Evolutionary conservation across 1,140 invertebrate species (phyloP).

Genomic region (Dermatophagoides farinae): DNA sequence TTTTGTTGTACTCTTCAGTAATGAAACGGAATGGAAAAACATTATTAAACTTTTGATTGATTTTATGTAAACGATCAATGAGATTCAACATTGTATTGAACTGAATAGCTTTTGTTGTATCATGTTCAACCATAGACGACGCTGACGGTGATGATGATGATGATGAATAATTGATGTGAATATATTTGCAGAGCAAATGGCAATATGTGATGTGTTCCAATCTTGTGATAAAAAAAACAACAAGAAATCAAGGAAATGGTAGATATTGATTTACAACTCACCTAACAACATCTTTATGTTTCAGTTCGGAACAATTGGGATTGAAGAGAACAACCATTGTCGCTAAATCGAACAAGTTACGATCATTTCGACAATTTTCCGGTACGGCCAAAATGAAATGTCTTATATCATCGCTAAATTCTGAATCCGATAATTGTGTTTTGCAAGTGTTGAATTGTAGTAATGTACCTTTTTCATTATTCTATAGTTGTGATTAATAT

Average conservation of each 20-base stretch:
- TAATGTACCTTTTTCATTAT: neutral
- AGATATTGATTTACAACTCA: neutral
- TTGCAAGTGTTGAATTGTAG: neutral
- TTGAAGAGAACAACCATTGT: neutral
- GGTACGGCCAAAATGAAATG: neutral
- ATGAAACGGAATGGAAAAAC: neutral
- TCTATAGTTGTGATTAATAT: neutral
- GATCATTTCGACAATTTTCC: neutral
- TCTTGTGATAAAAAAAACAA: neutral
- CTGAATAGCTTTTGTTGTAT: neutral
- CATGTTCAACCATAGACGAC: neutral
- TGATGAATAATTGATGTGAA: neutral
- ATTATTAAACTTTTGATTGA: neutral
- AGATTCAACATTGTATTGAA: neutral
- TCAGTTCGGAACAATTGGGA: neutral
- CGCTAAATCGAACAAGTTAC: neutral
- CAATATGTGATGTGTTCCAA: neutral
- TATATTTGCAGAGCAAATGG: neutral
- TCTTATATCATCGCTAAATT: neutral
- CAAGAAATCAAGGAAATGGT: neutral
- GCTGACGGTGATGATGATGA: neutral
- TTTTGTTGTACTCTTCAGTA: too few relatives aligned
- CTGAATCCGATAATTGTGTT: neutral
- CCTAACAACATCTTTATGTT: conserved; percentile 1
- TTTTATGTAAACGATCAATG: neutral